These are phyloP conservation scores for Cephus cinctus DNA, from an alignment of 1,140 invertebrate species.

Conservation along the genomic window DNA sequence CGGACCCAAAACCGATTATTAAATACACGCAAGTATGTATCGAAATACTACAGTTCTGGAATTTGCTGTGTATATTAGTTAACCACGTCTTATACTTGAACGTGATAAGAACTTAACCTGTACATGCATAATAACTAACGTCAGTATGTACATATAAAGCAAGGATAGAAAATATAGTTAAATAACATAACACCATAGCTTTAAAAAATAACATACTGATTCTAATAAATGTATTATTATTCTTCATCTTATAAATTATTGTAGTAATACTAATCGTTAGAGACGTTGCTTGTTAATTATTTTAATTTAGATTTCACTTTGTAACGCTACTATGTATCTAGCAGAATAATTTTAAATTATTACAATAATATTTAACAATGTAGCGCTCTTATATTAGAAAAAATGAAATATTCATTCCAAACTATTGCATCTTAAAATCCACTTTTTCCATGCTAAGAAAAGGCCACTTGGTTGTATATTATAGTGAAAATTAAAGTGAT, in stretches of 20 bases:
- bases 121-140: no score
- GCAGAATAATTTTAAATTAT: not conserved
- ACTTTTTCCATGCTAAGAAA: not conserved
- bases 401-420: not conserved
- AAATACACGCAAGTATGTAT: slow-evolving; percentile 44
- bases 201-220: no score
- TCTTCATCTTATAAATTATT: no score
- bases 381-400: not conserved
- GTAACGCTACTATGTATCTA: not conserved
- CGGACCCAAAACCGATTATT: slow-evolving; percentile 27
- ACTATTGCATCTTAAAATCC: not conserved
- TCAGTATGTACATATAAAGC: no score
- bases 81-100: no score
- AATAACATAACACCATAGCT: no score
- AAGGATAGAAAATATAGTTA: no score
- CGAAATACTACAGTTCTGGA: not conserved
- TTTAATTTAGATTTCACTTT: not conserved
- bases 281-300: not conserved
- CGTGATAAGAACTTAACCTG: no score
- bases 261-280: no score
- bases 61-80: no score
- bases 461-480: not conserved
- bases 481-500: not conserved
- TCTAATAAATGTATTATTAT: slow-evolving; percentile 1
- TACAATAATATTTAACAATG: not conserved